Conservation (phyloP, 2,797 vertebrate genomes). For the Poecilia wingei region DNA sequence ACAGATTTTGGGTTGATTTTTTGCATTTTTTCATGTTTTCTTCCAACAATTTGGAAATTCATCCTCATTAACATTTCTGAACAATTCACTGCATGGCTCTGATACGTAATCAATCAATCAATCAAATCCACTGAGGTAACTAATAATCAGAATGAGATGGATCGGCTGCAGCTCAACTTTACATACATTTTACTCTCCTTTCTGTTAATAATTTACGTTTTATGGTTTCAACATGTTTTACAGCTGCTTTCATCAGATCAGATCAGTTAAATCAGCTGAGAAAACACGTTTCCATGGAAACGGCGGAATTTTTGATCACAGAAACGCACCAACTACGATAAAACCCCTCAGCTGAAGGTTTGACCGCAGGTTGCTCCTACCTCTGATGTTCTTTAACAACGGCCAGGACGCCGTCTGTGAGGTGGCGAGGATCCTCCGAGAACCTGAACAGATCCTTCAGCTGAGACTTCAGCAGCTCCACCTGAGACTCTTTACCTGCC, state of each 20-base stretch:
- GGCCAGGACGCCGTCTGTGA: conserved; percentile 84
- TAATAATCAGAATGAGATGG: not conserved
- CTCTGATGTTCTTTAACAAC: conserved; percentile 90
- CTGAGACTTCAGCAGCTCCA: conserved; percentile 85
- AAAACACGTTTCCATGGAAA: not conserved
- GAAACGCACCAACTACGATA: not conserved
- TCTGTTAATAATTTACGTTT: not conserved
- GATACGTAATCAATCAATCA: not conserved
- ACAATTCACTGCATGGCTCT: not conserved
- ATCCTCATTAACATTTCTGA: not conserved
- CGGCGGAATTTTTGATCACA: not conserved
- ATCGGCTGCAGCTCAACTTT: not conserved
- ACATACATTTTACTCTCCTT: not conserved
- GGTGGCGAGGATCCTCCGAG: conserved; percentile 81
- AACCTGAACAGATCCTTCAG: conserved; percentile 88
- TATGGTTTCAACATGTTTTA: not conserved
- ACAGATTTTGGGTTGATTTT: not conserved
- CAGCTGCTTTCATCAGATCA: not conserved
- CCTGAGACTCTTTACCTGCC: conserved; percentile 82
- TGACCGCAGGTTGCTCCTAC: conserved; percentile 60
- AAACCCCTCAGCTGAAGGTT: not conserved
- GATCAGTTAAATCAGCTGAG: not conserved
- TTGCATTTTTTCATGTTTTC: not conserved
- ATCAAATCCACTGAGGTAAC: not conserved
- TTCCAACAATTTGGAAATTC: not conserved